phyloP scores from a whole-genome alignment of 2,888 invertebrate genomes.

The Patella pellucida region DNA sequence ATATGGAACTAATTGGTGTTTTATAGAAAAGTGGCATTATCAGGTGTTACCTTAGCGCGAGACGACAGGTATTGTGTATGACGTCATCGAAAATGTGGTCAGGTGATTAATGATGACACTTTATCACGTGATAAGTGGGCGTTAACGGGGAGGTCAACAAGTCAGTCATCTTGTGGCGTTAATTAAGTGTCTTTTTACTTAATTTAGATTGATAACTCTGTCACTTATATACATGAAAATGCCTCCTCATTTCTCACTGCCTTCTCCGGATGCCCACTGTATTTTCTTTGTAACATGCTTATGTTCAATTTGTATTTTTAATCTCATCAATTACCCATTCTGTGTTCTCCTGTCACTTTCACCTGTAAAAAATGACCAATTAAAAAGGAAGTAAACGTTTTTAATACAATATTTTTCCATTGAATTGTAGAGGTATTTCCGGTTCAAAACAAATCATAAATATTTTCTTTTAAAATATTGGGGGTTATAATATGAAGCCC shows the following conservation, averaged over 20 bases:
- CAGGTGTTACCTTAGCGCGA: neutral
- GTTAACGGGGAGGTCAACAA: neutral
- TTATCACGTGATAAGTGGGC: slow-evolving; percentile 9
- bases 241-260: neutral
- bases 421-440: too few species aligned
- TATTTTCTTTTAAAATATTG: too few species aligned
- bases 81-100: neutral
- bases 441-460: too few species aligned
- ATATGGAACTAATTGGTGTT: neutral
- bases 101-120: slow-evolving; percentile 3
- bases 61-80: slow-evolving; percentile 7
- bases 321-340: slow-evolving; percentile 1
- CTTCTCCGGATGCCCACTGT: neutral
- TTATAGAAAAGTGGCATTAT: neutral
- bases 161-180: slow-evolving; percentile 5
- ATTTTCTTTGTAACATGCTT: neutral
- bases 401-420: too few species aligned
- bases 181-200: slow-evolving; percentile 8
- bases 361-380: too few species aligned
- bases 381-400: too few species aligned
- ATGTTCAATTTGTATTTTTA: slow-evolving; percentile 1
- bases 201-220: slow-evolving; percentile 7
- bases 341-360: too few species aligned
- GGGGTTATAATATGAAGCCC: too few species aligned
- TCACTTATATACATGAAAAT: neutral